Evolutionary conservation across 2,888 invertebrate species (phyloP), one percentile per base, ranked within the genome.

Genomic region (Conops quadrifasciatus): DNA sequence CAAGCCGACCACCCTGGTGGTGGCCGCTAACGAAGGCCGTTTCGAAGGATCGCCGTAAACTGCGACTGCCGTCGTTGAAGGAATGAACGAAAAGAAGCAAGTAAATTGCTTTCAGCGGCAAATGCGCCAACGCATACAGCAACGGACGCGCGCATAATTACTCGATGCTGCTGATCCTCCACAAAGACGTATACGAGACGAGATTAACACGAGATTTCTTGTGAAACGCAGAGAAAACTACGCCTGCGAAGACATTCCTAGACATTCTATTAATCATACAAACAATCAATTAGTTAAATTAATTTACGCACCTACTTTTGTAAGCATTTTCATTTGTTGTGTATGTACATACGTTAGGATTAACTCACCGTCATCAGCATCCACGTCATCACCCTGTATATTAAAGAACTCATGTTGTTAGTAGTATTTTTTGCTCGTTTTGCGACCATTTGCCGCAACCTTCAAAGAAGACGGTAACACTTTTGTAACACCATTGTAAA

Each of bases 171-270:
- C 36, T 9, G 36, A 36, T 36, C 36, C 4, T 36, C 36, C 4
- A 36, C 36, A 36, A 36, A 9, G 9, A 36, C 36, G 36, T 36
- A 36, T 36, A 36, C 36, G 36, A 36, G 36, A 36, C 36, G 36
- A 36, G 36, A 36, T 36, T 36, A 36, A 36, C 9, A 36, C 9
- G 4, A n/a, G n/a, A 36, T 36, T 36, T 36, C 36, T 36, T 36
- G 36, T 36, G 36, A 36, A 66, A 53, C 60, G 47, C 26, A 24
- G 24, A 67, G 59, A 60, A 59, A 43, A 59, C 36, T 59, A 30
- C 53, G 58, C 60, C 67, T 49, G 30, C 67, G 67, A 67, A 59
- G 60, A 68, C 68, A 68, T 60, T 62, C 68, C 68, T 67, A 59
- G 28, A 30, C 26, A 21, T 36, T 36, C 16, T 56, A 56, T 11